phyloP scores from a whole-genome alignment of 2,113 vertebrate genomes.

The Ictalurus furcatus region DNA sequence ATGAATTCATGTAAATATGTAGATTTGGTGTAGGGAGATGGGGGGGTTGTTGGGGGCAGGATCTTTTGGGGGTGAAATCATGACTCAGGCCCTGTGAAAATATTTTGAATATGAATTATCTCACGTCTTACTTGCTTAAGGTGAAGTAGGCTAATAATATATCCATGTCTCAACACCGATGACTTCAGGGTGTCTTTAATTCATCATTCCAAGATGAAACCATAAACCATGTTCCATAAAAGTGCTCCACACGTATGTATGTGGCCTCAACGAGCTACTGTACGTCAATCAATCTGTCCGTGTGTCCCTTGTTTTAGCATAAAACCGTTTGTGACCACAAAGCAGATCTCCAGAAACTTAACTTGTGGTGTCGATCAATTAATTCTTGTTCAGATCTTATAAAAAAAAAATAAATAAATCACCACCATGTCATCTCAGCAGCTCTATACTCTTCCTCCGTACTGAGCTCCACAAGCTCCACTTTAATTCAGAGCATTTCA shows the following conservation, averaged over 20 bases:
- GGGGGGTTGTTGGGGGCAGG: too few species aligned
- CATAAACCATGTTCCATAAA: too few species aligned
- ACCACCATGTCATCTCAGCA: background rate
- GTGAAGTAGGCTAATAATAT: background rate
- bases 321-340: background rate
- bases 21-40: too few species aligned
- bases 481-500: conserved; percentile 2
- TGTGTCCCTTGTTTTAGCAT: background rate
- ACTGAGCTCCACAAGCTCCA: background rate
- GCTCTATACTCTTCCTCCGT: background rate
- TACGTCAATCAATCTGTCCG: background rate
- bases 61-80: too few species aligned
- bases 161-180: background rate
- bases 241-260: background rate
- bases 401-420: background rate
- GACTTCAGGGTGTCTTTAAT: background rate
- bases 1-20: too few species aligned
- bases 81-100: too few species aligned
- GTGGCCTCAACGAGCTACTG: background rate
- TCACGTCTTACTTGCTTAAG: background rate
- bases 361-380: background rate
- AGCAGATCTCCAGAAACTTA: background rate
- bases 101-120: too few species aligned
- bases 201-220: too few species aligned
- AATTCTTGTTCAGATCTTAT: background rate